A percentile compares a stretch with the other conserved stretches of the same genome.
These are phyloP conservation scores for Saccopteryx leptura DNA, from an alignment of 2,113 vertebrate species.

Conservation along the genomic window DNA sequence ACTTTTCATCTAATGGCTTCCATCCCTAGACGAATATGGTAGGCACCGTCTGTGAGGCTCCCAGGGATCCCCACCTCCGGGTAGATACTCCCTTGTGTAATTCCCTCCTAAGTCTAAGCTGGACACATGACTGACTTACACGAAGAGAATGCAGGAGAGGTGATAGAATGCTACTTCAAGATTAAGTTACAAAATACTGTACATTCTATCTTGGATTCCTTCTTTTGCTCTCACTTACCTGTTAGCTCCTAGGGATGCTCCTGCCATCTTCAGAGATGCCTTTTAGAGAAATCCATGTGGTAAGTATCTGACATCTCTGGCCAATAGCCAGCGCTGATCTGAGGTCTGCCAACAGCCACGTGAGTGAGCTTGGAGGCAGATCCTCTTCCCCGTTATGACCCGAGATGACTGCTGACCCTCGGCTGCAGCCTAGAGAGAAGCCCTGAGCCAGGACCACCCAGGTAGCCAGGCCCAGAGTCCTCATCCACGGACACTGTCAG, in stretches of 20 bases:
- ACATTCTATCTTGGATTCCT: not conserved
- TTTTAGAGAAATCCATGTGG: not conserved
- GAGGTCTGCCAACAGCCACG: too few relatives aligned
- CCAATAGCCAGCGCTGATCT: not conserved
- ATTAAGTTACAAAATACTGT: not conserved
- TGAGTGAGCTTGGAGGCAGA: not conserved
- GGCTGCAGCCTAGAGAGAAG: not conserved
- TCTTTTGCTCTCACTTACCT: not conserved
- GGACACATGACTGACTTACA: not conserved
- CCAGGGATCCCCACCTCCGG: not conserved
- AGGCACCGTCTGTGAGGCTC: not conserved
- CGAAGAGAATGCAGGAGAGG: not conserved
- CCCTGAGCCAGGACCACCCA: not conserved
- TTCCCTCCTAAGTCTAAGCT: not conserved
- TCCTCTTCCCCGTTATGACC: not conserved
- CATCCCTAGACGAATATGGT: too few relatives aligned
- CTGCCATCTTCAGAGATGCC: not conserved
- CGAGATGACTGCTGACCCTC: not conserved
- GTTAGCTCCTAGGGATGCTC: not conserved
- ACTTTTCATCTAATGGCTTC: not conserved
- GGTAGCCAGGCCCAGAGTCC: not conserved
- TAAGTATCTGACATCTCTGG: not conserved
- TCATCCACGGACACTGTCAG: not conserved
- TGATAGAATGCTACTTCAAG: not conserved
- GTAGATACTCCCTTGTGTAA: not conserved